Evolutionary conservation across 2,888 invertebrate genomes (phyloP), one percentile per base, ranked within the genome.

Genomic region (Cheilosia urbana): DNA sequence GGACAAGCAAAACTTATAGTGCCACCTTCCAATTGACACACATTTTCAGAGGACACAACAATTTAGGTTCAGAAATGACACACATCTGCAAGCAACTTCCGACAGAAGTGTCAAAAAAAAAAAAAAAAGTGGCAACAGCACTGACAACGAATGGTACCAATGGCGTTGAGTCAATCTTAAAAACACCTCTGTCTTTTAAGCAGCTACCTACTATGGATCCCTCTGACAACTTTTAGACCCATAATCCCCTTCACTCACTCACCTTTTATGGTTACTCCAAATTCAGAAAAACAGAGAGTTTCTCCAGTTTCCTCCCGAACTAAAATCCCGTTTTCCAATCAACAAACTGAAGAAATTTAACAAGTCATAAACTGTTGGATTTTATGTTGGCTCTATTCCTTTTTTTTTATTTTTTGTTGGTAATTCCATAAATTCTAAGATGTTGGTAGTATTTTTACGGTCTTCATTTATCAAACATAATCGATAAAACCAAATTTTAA

Each of bases 401-500:
- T 65, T 66, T 34, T n/a, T 49, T 40, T 34, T n/a, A 42, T 40
- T 66, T 27, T 37, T 47, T 62, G 53, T 40, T 65, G 24, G 47
- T 53, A 53, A 69, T 65, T 75, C 30, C 51, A 27, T 27, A 81
- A 65, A 81, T 51, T 62, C 37, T 21, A 24, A 34, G 62, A 45
- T 55, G 19, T 37, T 71, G 30, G 27, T 65, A 57, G 65, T 78
- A 72, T 72, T 72, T 78, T 49, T 57, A 83, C 78, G 62, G 27
- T 42, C 42, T 62, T 34, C 72, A 83, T 83, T 53, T 57, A 83
- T 78, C 78, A 83, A 55, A 73, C 51, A 13, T 6, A 62, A 68
- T 83, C 77, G 71, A 77, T 82, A 58, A 60, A 82, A 53, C 78
- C 40, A 68, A 77, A 62, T 57, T 51, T 62, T 53, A 51, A 37